These are phyloP conservation scores for Apodemus speciosus DNA, from an alignment of 2,113 vertebrate species.

Conservation along the genomic window DNA sequence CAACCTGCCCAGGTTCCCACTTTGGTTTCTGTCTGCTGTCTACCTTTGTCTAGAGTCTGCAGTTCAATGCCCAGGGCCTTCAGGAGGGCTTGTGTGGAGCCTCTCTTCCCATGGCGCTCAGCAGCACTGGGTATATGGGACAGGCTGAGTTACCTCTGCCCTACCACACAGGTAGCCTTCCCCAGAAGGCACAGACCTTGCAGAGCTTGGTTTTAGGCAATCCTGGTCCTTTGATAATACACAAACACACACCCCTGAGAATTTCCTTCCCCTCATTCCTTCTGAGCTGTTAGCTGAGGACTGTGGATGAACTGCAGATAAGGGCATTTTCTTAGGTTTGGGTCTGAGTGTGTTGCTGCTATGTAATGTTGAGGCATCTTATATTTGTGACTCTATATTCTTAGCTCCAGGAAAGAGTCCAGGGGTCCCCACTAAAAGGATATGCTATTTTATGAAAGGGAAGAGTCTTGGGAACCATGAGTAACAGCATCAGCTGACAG, in stretches of 20 bases:
- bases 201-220: not conserved
- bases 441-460: not conserved
- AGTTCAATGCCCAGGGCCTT: not conserved
- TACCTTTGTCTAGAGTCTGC: not conserved
- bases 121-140: rapidly evolving
- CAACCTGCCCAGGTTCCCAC: not conserved
- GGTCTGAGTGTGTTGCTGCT: not conserved
- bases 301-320: not conserved
- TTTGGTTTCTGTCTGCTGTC: not conserved
- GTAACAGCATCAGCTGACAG: not conserved
- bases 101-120: not conserved
- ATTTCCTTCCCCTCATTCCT: not conserved
- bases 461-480: not conserved
- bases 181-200: not conserved
- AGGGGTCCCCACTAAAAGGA: too few species aligned
- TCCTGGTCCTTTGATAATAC: not conserved
- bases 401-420: not conserved
- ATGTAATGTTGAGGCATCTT: not conserved
- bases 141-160: not conserved
- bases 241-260: not conserved
- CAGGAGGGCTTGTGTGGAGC: not conserved
- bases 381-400: not conserved
- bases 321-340: not conserved
- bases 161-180: not conserved
- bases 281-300: not conserved